phyloP scores from a whole-genome alignment of 2,888 invertebrate species.

The Macrophya annulata region DNA sequence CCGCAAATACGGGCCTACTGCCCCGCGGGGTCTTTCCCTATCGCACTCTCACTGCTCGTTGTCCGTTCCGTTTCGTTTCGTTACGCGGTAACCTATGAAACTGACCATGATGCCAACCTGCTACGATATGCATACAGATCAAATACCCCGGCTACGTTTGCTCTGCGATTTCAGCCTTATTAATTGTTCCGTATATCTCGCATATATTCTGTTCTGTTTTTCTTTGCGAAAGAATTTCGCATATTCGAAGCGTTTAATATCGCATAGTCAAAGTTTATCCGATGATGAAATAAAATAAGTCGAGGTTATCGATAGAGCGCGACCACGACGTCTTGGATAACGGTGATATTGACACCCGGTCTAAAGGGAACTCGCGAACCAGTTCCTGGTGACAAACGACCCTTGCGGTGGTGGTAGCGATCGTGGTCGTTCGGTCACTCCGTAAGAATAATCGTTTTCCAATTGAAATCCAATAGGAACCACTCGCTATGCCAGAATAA shows the following conservation, averaged over 20 bases:
- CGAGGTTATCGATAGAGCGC: constrained; percentile 9
- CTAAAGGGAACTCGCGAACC: constrained; percentile 12
- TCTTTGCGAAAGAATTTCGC: neutral
- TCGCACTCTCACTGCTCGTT: constrained; percentile 18
- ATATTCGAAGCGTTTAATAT: neutral
- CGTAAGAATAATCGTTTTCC: constrained; percentile 78
- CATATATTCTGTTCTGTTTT: neutral
- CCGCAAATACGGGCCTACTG: constrained; percentile 72
- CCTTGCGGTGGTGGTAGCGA: constrained; percentile 57
- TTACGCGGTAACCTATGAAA: constrained; percentile 16
- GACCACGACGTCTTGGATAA: constrained; percentile 31
- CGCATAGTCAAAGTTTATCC: neutral
- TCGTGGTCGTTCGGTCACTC: constrained; percentile 71
- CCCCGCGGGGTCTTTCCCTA: constrained; percentile 67
- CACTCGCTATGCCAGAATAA: constrained; percentile 56
- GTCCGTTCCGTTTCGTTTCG: neutral
- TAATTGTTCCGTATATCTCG: constrained; percentile 13
- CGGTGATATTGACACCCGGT: constrained; percentile 31
- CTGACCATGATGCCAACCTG: constrained; percentile 42
- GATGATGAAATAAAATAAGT: neutral
- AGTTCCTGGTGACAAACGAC: constrained; percentile 68
- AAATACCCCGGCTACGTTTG: constrained; percentile 60
- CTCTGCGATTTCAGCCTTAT: constrained; percentile 53
- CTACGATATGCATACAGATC: constrained; percentile 65
- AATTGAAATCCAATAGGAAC: constrained; percentile 77